Percentiles rank a stretch among this genome's conserved stretches.
Conservation (phyloP, 1,140 invertebrate genomes). For the Solenopsis invicta region DNA sequence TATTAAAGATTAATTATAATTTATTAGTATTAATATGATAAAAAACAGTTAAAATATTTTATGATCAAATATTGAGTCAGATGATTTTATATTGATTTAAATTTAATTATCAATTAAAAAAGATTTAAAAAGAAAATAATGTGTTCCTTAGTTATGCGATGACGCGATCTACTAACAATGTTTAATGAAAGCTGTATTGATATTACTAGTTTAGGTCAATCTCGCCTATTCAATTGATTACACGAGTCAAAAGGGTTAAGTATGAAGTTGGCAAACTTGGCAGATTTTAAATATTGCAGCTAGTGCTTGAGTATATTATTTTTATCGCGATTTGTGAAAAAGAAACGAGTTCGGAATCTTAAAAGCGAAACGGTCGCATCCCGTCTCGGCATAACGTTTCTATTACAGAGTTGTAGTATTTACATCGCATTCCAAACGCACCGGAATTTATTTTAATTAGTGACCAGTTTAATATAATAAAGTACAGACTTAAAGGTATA, state of each 20-base stretch:
- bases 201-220: constrained; percentile 62
- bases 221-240: constrained; percentile 62
- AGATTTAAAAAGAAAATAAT: neutral
- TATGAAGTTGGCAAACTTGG: constrained; percentile 30
- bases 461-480: constrained; percentile 28
- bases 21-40: neutral
- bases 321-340: neutral
- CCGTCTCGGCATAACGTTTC: neutral
- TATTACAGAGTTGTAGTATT: neutral
- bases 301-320: neutral
- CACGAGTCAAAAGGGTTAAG: constrained; percentile 48
- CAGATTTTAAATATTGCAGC: constrained; percentile 30
- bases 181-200: constrained; percentile 47
- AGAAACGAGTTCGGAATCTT: neutral
- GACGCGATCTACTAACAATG: constrained; percentile 4
- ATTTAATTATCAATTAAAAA: neutral
- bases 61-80: neutral
- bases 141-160: neutral
- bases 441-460: constrained; percentile 10
- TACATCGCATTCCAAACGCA: constrained; percentile 10
- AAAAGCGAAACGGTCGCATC: neutral
- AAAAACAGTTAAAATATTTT: neutral
- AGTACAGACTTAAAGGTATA: neutral
- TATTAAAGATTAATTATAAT: neutral
- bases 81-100: neutral